A percentile compares a stretch with the other conserved stretches of the same genome.
These are phyloP conservation scores for Drosophila niveifrons DNA, from an alignment of 2,888 invertebrate genomes.

Conservation along the genomic window DNA sequence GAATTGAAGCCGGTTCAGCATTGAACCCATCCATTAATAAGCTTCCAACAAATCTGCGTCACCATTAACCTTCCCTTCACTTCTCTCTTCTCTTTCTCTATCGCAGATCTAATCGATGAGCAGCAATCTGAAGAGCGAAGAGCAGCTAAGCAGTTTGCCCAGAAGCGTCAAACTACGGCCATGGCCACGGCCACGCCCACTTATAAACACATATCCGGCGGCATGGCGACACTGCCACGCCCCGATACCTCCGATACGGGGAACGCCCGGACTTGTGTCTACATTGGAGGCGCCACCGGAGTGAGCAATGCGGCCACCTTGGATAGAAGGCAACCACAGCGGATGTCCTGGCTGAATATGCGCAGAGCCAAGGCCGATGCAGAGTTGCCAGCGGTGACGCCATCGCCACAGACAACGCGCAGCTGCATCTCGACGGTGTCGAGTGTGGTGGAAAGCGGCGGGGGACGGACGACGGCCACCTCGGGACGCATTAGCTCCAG, in stretches of 20 bases:
- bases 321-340: slow-evolving; percentile 81
- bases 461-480: slow-evolving; percentile 82
- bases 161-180: slow-evolving; percentile 48
- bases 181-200: slow-evolving; percentile 52
- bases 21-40: slow-evolving; percentile 61
- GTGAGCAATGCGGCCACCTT: slow-evolving; percentile 73
- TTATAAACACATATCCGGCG: slow-evolving; percentile 73
- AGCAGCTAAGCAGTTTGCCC: slow-evolving; percentile 74
- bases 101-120: slow-evolving; percentile 72
- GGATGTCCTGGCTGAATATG: slow-evolving; percentile 82
- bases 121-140: slow-evolving; percentile 72
- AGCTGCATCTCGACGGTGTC: slow-evolving; percentile 82
- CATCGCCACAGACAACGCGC: slow-evolving; percentile 82
- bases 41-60: slow-evolving; percentile 40
- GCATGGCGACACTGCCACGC: slow-evolving; percentile 69
- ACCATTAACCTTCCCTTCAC: slow-evolving; percentile 12
- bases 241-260: slow-evolving; percentile 57
- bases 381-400: slow-evolving; percentile 70
- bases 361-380: slow-evolving; percentile 72
- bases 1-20: slow-evolving; percentile 57
- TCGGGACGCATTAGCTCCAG: slow-evolving; percentile 83
- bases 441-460: slow-evolving; percentile 75
- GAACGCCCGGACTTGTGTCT: slow-evolving; percentile 71
- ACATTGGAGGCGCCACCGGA: slow-evolving; percentile 57
- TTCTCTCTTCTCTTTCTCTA: slow-evolving; percentile 15